A percentile compares a stretch with the other conserved stretches of the same genome.
Conservation (phyloP, 1,140 invertebrate species). For the Phthorimaea operculella region DNA sequence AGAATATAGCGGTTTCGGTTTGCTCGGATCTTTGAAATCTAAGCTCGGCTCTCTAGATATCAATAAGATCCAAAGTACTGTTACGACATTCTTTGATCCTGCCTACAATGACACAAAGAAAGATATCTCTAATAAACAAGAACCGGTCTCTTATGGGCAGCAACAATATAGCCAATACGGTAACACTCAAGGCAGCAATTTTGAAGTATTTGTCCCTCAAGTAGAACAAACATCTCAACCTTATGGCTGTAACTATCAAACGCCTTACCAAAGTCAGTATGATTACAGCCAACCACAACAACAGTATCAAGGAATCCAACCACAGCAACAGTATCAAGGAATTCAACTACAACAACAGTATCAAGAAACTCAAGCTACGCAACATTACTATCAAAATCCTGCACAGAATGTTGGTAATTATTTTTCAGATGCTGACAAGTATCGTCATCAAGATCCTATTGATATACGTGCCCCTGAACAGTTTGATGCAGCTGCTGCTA, state of each 20-base stretch:
- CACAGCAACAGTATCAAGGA: conserved; percentile 11
- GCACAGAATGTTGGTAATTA: neutral
- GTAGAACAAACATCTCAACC: conserved; percentile 11
- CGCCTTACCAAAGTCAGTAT: conserved; percentile 2
- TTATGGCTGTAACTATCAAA: conserved; percentile 2
- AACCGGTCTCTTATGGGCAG: conserved; percentile 16
- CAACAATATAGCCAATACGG: conserved; percentile 5
- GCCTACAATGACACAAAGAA: conserved; percentile 39
- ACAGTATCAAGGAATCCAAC: conserved; percentile 2
- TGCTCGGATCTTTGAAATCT: conserved; percentile 58
- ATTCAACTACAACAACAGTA: conserved; percentile 8
- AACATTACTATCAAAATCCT: conserved; percentile 13
- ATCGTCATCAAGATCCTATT: too few relatives aligned
- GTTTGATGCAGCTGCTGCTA: too few relatives aligned
- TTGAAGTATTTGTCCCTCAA: conserved; percentile 27
- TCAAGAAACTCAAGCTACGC: conserved; percentile 10
- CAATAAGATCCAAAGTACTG: conserved; percentile 59
- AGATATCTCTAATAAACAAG: conserved; percentile 16
- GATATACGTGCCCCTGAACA: too few relatives aligned
- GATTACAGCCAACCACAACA: conserved; percentile 10
- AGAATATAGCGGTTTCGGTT: conserved; percentile 45
- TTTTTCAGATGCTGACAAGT: neutral
- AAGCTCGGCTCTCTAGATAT: conserved; percentile 57
- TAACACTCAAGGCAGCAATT: conserved; percentile 17
- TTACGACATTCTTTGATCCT: conserved; percentile 63